Evolutionary conservation across 2,113 vertebrate species (phyloP).

Genomic region (Oreocharis arfaki): DNA sequence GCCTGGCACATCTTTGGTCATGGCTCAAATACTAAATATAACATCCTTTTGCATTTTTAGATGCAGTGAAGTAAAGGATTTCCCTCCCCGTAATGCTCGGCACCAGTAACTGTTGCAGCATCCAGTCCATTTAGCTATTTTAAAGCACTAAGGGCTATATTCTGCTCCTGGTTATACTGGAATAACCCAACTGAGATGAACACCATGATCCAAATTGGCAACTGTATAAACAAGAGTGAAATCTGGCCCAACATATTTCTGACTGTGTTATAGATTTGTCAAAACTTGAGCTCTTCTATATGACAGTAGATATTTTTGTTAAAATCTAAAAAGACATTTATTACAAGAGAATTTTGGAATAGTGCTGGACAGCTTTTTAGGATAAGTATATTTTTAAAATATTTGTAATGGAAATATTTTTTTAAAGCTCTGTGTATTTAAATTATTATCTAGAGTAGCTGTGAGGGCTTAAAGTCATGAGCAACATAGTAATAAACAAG

Average conservation of each 20-base stretch:
- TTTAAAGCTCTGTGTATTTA: conserved; percentile 55
- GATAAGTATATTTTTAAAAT: conserved; percentile 67
- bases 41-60: conserved; percentile 10
- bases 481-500: neutral
- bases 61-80: conserved; percentile 25
- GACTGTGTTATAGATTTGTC: neutral
- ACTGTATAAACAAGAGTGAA: conserved; percentile 20
- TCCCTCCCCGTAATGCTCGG: neutral
- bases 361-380: conserved; percentile 62
- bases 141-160: conserved; percentile 34
- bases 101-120: neutral
- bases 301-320: conserved; percentile 55
- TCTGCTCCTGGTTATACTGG: conserved; percentile 12
- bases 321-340: conserved; percentile 36
- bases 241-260: neutral
- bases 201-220: neutral
- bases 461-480: neutral
- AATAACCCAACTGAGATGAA: neutral
- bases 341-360: conserved; percentile 60
- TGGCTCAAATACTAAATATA: conserved; percentile 28
- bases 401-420: conserved; percentile 68
- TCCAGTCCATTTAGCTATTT: conserved; percentile 25
- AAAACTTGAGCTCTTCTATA: conserved; percentile 45
- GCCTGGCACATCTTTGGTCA: conserved; percentile 1
- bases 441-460: conserved; percentile 29